Evolutionary conservation across 2,113 vertebrate species (phyloP), one percentile per base, ranked within the genome.

Genomic region (Grallaria varia): DNA sequence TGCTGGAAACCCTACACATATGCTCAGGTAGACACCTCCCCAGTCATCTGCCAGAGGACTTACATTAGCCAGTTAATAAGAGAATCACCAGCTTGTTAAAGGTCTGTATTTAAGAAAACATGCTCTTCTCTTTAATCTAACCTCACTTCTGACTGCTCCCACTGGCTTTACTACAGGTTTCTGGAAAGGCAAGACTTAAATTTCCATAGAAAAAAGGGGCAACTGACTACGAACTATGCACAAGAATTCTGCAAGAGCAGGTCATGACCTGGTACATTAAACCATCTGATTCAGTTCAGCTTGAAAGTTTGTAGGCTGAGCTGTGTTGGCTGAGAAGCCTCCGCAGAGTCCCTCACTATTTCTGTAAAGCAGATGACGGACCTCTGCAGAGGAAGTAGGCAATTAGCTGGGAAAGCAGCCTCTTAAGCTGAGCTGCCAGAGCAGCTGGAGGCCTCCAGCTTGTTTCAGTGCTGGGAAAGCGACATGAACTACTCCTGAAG

Each of bases 341-440:
- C 91, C 25, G 3, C 76, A 8, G 64, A 90, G 94, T 74, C 83
- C 89, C 47, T 31, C 6, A 23, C 86, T 97, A 87, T 95, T 92
- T 95, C 89, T 93, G 77, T 82, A 86, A 81, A 0, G 1, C 94
- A 91, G 94, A 95, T 96, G 96, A 95, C 47, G 3, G 95, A 95
- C 64, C 89, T 93, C 95, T 50, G 81, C 95, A 96, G 91, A 96
- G 96, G 96, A 97, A 96, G 91, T 33, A 71, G 53, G 76, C 93
- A 96, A 96, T 96, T 96, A 97, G 86, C 94, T 93, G 80, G 94
- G 91, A 87, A 95, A 95, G 91, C 89, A 91, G 78, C 94, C 91
- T 89, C 91, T 92, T 60, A 68, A 69, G 11, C 15, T 0, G 47
- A 87, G 95, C 89, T 95, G 96, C 94, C 93, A 92, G 72, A 96